Evolutionary conservation across 1,140 invertebrate genomes (phyloP), one percentile per base, ranked within the genome.

Genomic region (Hetaerina americana): DNA sequence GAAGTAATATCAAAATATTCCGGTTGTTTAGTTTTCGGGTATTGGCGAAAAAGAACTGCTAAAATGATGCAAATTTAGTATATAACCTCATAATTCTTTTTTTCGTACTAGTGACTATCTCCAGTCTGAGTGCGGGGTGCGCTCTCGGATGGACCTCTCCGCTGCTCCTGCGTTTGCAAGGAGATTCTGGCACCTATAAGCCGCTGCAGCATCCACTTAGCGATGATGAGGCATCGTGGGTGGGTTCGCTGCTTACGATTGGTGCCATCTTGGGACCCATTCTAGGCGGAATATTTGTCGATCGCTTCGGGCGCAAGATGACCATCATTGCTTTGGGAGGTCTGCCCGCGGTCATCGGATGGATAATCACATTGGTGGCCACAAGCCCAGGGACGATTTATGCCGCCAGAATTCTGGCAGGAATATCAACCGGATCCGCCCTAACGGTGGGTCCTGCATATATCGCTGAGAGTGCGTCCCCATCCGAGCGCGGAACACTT

Each of bases 111-210:
- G n/a, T n/a, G n/a, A n/a, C n/a, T n/a, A n/a, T n/a, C n/a, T n/a
- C n/a, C n/a, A n/a, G n/a, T n/a, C n/a, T 57, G 15, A 18, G 40
- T 57, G 2, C 40, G 15, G 80, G 80, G 24, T 76, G 71, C 67
- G 88, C 87, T 0, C 76, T 95, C 1, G 90, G 89, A 15, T 95
- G 92, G 91, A 90, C 92, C 0, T 91, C 92, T 0, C 91, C 92
- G 10, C 89, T 90, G 0, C 77, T 93, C 18, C 86, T 87, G 0
- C 85, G 88, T 74, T 78, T 91, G 18, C 77, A 80, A 15, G 74
- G 75, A 78, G 10, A 18, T 10, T 12, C 22, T 3, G 74, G 66
- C 77, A 57, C 40, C 15, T 57, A 5, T 12, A n/a, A 57, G 2
- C 40, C 40, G 2, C 10, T 57, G 40, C 15, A 57, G 40, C 15